phyloP scores from a whole-genome alignment of 1,140 invertebrate genomes.

The Cotesia typhae region DNA sequence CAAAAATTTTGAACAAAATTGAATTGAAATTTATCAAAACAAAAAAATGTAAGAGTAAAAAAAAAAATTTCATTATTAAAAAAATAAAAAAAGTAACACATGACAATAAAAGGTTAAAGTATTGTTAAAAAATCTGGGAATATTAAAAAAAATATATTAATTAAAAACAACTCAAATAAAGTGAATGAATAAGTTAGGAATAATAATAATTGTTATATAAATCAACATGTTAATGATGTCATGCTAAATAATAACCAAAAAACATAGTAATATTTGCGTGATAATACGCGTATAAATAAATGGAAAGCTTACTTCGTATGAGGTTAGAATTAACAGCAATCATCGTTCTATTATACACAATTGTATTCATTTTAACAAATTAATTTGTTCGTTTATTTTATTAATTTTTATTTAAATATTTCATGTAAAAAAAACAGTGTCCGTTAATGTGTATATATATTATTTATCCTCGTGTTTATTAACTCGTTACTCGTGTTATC shows the following conservation, averaged over 20 bases:
- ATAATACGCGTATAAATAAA: constrained; percentile 13
- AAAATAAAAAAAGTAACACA: too few species aligned
- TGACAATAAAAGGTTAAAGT: too few species aligned
- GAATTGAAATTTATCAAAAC: too few species aligned
- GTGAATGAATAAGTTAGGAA: not conserved
- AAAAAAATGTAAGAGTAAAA: too few species aligned
- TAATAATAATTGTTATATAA: constrained; percentile 5
- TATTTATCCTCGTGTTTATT: too few species aligned
- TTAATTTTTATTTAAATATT: constrained; percentile 22
- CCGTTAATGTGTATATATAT: constrained; percentile 16
- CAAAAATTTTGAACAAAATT: too few species aligned
- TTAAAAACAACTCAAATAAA: not conserved
- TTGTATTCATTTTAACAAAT: constrained; percentile 50
- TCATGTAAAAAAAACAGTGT: constrained; percentile 25
- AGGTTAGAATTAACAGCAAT: constrained; percentile 44
- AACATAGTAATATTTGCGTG: constrained; percentile 6
- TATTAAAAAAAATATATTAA: not conserved
- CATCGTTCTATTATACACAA: constrained; percentile 52
- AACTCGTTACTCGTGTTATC: too few species aligned
- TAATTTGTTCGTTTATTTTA: constrained; percentile 30
- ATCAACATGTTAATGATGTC: not conserved
- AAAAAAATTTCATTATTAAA: too few species aligned
- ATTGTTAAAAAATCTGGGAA: constrained; percentile 5
- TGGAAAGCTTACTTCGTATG: constrained; percentile 52
- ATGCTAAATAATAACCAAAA: constrained; percentile 30